Conservation (phyloP, 2,113 vertebrate species). For the Brachyhypopomus occidentalis region DNA sequence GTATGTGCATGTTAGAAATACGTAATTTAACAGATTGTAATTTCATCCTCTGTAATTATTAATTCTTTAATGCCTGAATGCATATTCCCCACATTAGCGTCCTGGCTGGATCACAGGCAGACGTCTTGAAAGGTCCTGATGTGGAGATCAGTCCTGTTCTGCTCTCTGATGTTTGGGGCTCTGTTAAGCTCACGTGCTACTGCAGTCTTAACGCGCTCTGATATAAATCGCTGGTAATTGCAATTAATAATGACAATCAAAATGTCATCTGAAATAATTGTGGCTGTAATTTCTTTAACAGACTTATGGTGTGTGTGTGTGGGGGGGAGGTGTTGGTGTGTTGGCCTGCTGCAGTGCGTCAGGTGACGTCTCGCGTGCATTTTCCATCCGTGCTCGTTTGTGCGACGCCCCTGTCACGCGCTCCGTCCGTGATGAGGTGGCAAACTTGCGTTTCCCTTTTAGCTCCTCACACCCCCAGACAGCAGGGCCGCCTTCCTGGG, state of each 20-base stretch:
- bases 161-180: neutral
- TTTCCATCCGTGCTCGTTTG: too few relatives aligned
- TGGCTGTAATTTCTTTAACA: constrained; percentile 19
- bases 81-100: neutral
- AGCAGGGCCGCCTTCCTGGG: constrained; percentile 33
- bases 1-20: neutral
- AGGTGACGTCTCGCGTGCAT: too few relatives aligned
- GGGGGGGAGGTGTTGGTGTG: too few relatives aligned
- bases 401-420: constrained; percentile 2
- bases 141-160: neutral
- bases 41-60: neutral
- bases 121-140: neutral
- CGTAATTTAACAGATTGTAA: neutral
- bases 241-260: constrained; percentile 26
- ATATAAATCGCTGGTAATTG: constrained; percentile 38
- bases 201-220: constrained; percentile 1
- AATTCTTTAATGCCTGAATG: neutral
- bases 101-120: neutral
- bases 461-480: constrained; percentile 37
- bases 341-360: too few relatives aligned
- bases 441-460: constrained; percentile 47
- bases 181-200: constrained; percentile 26
- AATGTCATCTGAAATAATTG: constrained; percentile 25
- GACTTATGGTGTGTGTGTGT: neutral
- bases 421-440: constrained; percentile 39